These are phyloP conservation scores for Copidosoma floridanum DNA, from an alignment of 1,140 invertebrate species.

Conservation along the genomic window DNA sequence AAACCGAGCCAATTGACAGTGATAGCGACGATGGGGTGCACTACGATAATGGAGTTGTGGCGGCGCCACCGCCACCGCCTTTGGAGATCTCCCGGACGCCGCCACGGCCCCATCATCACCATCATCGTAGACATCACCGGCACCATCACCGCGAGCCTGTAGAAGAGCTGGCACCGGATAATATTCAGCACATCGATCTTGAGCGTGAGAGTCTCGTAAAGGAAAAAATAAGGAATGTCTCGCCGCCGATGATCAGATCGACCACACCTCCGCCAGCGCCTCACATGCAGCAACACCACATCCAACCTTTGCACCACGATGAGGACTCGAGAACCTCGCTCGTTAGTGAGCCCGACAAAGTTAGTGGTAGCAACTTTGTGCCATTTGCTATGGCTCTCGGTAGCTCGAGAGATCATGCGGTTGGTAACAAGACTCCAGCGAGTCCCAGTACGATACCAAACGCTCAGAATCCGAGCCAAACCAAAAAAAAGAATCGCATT, in stretches of 20 bases:
- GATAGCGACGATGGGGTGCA: conserved; percentile 57
- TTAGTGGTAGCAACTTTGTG: conserved; percentile 54
- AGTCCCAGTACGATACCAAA: conserved; percentile 44
- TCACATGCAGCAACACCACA: conserved; percentile 19
- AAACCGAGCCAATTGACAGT: conserved; percentile 68
- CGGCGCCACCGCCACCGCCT: conserved; percentile 35
- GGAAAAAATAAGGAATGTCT: conserved; percentile 35
- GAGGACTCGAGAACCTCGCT: conserved; percentile 54
- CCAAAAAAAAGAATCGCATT: conserved; percentile 70
- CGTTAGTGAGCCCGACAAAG: conserved; percentile 53
- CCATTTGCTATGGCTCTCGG: conserved; percentile 53
- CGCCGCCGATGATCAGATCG: conserved; percentile 19
- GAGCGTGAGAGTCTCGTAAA: conserved; percentile 40
- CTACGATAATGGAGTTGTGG: conserved; percentile 37
- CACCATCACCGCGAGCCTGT: conserved; percentile 53
- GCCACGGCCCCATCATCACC: conserved; percentile 48
- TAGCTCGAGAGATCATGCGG: conserved; percentile 43
- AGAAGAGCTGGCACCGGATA: conserved; percentile 34
- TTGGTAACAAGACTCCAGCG: conserved; percentile 52
- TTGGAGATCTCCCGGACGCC: conserved; percentile 48
- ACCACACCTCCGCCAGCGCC: conserved; percentile 12
- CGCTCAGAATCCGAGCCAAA: conserved; percentile 40
- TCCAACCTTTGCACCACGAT: conserved; percentile 39
- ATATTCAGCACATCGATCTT: conserved; percentile 30
- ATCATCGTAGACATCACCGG: conserved; percentile 52